Base-by-base conservation (phyloP, 2,888 invertebrate species). In the Archips crataeganus region DNA sequence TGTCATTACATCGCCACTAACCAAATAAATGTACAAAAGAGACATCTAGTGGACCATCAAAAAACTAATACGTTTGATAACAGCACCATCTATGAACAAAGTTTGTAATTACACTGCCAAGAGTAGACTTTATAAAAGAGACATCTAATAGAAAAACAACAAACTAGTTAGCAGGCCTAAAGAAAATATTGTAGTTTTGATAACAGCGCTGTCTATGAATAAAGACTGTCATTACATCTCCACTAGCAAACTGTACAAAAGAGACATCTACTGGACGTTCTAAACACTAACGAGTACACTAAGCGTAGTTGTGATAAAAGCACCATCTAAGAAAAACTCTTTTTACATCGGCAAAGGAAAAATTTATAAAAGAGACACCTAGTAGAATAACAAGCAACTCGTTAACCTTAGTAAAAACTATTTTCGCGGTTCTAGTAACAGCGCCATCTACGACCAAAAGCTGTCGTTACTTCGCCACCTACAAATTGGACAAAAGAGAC, bases 61-160 rank as follows among this genome's bases (percentile, higher is more conserved):
- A 23, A 23, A 23, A 23, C 23, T 23, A 1, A 23, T 23, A 23
- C 23, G 23, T 49, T 49, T 49, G 49, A 51, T 51, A 51, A 51
- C 51, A 51, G 15, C 51, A 51, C 51, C 51, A 51, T 51, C 51
- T 51, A 51, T 51, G 15, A 51, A 51, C 51, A 15, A n/a, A 51
- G 15, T 15, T 54, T 6, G 51, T 23, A 9, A 15, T 8, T 15
- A 51, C 2, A 15, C n/a, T 0, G 2, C 6, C 5, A 0, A 8
- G 8, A 9, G 2, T 51, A 9, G 15, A 8, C 51, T 15, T 51
- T 6, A 15, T 2, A 15, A 54, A 6, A 54, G 51, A 15, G 61
- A 15, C 51, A 15, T 51, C 51, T 15, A 51, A 5, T 15, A 15
- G 15, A 15, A 51, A 5, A 1, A 0, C 6, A 15, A 8, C 6